A percentile compares a stretch with the other conserved stretches of the same genome.
These are phyloP conservation scores for Lasioglossum villosulum DNA, from an alignment of 2,888 invertebrate species.

Conservation along the genomic window DNA sequence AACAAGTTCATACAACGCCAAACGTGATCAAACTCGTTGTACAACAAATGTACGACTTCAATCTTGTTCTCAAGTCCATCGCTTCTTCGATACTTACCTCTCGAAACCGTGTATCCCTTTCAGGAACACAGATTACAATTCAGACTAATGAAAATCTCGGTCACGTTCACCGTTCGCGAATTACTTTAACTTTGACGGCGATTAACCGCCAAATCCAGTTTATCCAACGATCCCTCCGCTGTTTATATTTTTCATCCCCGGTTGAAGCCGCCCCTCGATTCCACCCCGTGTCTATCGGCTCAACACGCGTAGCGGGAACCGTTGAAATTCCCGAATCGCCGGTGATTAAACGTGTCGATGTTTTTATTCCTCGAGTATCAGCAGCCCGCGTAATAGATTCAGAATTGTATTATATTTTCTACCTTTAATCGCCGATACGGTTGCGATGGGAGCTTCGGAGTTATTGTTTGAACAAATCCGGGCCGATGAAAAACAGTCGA, in stretches of 20 bases:
- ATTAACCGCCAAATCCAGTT: constrained; percentile 32
- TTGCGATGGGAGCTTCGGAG: constrained; percentile 9
- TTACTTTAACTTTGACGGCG: constrained; percentile 22
- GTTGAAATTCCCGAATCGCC: constrained; percentile 17
- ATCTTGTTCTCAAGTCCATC: constrained; percentile 57
- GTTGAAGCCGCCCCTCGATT: background rate
- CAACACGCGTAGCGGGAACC: background rate
- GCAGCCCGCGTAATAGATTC: constrained; percentile 6
- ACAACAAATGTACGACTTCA: background rate
- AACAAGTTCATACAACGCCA: background rate
- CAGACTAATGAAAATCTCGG: constrained; percentile 72
- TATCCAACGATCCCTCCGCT: constrained; percentile 26
- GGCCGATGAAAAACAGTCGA: constrained; percentile 34
- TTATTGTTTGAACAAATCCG: constrained; percentile 43
- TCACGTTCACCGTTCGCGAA: constrained; percentile 23
- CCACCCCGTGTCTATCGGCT: background rate
- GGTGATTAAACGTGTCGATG: constrained; percentile 27
- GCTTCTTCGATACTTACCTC: constrained; percentile 74
- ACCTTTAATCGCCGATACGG: constrained; percentile 27
- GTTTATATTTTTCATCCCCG: constrained; percentile 3
- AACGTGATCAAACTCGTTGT: background rate
- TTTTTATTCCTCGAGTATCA: constrained; percentile 20
- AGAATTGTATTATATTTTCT: constrained; percentile 8
- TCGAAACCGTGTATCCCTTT: constrained; percentile 48
- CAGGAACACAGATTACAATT: constrained; percentile 74